A percentile compares a stretch with the other conserved stretches of the same genome.
Evolutionary conservation across 2,113 vertebrate genomes (phyloP).

Genomic region (Arenaria interpres): DNA sequence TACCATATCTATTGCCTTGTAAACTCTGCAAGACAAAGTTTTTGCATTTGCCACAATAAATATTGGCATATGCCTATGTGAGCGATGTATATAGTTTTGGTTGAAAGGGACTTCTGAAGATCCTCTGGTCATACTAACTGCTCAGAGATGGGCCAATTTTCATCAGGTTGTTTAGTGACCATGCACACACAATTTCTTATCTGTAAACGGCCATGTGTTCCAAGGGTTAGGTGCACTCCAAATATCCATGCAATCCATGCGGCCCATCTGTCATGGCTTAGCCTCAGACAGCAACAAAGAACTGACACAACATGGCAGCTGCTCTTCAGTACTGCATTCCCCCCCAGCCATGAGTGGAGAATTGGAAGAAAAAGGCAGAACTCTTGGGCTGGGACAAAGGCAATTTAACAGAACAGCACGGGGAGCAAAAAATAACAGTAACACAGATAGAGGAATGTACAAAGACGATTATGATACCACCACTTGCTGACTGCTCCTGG

Average conservation of each 20-base stretch:
- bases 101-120: not conserved
- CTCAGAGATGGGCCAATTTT: not conserved
- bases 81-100: not conserved
- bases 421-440: no score
- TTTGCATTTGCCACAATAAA: not conserved
- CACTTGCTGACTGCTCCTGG: no score
- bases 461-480: no score
- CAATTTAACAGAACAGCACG: no score
- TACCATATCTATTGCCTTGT: not conserved
- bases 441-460: no score
- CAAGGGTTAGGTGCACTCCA: not conserved
- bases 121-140: not conserved
- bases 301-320: no score
- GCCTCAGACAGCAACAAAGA: no score
- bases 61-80: not conserved
- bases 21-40: not conserved
- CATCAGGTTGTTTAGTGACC: not conserved
- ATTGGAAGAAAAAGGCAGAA: no score
- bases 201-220: not conserved
- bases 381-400: no score
- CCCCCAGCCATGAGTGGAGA: no score
- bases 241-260: not conserved
- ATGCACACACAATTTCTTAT: not conserved
- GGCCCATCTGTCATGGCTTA: not conserved
- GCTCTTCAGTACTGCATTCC: no score